Base-by-base conservation (phyloP, 2,888 invertebrate genomes). In the Dastarcus helophoroides region DNA sequence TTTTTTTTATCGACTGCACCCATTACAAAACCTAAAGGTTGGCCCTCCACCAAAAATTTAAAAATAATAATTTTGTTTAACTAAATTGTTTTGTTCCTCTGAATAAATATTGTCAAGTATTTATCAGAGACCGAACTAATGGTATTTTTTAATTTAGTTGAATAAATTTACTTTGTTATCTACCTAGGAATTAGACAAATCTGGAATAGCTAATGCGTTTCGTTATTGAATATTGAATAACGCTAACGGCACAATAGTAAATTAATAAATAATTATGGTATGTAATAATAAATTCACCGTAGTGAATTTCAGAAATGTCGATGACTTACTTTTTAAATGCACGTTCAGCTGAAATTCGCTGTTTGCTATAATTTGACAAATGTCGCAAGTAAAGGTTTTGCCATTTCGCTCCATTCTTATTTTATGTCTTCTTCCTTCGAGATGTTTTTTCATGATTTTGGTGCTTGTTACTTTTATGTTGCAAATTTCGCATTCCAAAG, bases 261-360 rank as follows among this genome's bases (percentile, higher is more conserved):
- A 19, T 7, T 7, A 19, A 19, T 19, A 19, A 6, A 19, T 7
- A 19, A 19, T 19, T 19, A n/a, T n/a, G n/a, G n/a, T n/a, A n/a
- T n/a, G n/a, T n/a, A n/a, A n/a, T n/a, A n/a, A n/a, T n/a, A n/a
- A n/a, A n/a, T n/a, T n/a, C n/a, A n/a, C n/a, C n/a, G n/a, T 22
- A 5, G 14, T 22, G 4, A 3, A 26, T 10, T 10, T 11, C n/a
- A n/a, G n/a, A n/a, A n/a, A n/a, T n/a, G n/a, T n/a, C 5, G 14
- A 13, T n/a, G 29, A 48, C 54, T 50, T 52, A 61, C 62, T 60
- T 36, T 48, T 54, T 16, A 60, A 39, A 42, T 62, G 62, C 29
- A 58, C 55, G 33, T 60, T 54, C 3, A 61, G 44, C 42, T 62
- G 62, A 31, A 49, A 56, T 44, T 60, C 56, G 40, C 60, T 58